Conservation (phyloP, 2,888 invertebrate species). For the Ephialtes manifestator region DNA sequence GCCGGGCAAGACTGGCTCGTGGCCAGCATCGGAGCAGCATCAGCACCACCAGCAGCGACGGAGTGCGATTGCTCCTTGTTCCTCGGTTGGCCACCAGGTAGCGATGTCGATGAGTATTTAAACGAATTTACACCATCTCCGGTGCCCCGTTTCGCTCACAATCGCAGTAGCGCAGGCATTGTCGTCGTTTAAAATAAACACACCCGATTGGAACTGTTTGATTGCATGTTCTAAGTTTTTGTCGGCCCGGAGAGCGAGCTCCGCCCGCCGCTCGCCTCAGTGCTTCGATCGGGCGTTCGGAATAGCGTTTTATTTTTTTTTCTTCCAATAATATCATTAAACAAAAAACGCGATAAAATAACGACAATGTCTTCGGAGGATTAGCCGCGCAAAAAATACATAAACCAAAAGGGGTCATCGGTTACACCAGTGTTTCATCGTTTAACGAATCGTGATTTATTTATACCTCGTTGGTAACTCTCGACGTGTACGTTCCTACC, state of each 20-base stretch:
- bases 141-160: conserved; percentile 88
- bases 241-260: conserved; percentile 56
- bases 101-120: conserved; percentile 88
- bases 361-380: conserved; percentile 79
- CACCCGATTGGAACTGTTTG: neutral
- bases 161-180: conserved; percentile 86
- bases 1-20: conserved; percentile 67
- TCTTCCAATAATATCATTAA: neutral
- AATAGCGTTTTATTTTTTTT: neutral
- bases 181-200: conserved; percentile 75
- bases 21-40: conserved; percentile 57
- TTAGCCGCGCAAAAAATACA: conserved; percentile 69
- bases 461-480: neutral
- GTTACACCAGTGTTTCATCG: conserved; percentile 43
- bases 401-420: conserved; percentile 57
- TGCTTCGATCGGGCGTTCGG: conserved; percentile 41
- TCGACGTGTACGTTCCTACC: neutral
- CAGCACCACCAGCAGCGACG: neutral
- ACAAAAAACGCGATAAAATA: neutral
- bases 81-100: conserved; percentile 86
- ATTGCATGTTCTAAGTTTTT: conserved; percentile 45
- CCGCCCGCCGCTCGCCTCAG: conserved; percentile 62
- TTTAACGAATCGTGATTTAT: conserved; percentile 32
- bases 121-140: conserved; percentile 86
- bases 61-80: conserved; percentile 75